Conservation (phyloP, 2,888 invertebrate species). For the Alviniconcha strummeri region DNA sequence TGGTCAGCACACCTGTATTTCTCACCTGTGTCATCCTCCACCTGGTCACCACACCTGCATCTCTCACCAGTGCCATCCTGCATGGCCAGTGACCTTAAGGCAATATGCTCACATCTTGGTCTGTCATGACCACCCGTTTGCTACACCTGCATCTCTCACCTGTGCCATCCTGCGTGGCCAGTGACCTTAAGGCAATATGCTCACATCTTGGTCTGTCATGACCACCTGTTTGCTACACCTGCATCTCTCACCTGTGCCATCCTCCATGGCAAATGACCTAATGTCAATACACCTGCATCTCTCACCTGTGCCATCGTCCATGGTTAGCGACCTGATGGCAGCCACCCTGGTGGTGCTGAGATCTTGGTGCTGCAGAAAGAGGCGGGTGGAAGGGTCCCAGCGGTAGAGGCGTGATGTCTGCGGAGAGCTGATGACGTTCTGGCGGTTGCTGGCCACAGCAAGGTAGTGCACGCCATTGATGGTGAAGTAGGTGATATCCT, state of each 20-base stretch:
- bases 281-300: conserved; percentile 45
- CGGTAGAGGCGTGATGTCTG: conserved; percentile 59
- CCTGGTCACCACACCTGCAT: no score
- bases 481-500: conserved; percentile 52
- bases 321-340: conserved; percentile 48
- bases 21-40: no score
- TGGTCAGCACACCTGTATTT: no score
- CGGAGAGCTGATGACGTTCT: conserved; percentile 57
- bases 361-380: conserved; percentile 60
- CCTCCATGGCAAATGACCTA: conserved; percentile 47
- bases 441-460: conserved; percentile 64
- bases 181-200: no score
- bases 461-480: conserved; percentile 55
- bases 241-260: conserved; percentile 51
- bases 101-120: no score
- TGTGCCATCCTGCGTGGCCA: no score
- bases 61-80: no score
- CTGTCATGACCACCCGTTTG: no score
- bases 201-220: no score
- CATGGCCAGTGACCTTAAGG: no score
- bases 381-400: conserved; percentile 58
- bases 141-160: no score
- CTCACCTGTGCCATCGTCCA: conserved; percentile 54
- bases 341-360: conserved; percentile 56
- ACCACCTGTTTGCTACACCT: no score